Evolutionary conservation across 2,888 invertebrate species (phyloP).

Genomic region (Melanostoma scalare): DNA sequence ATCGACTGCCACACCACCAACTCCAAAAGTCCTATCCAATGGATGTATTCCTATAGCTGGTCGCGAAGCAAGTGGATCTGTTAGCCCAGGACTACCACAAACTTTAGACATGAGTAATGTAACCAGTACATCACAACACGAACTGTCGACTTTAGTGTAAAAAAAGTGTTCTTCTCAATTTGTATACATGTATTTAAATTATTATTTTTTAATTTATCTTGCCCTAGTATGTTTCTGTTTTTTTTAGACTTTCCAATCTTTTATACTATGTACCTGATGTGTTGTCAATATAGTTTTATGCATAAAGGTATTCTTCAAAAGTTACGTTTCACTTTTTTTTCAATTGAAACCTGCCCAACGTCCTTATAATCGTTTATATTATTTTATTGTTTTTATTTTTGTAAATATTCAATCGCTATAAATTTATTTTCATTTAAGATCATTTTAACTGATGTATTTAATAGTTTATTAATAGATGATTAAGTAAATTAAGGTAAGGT

Average conservation of each 20-base stretch:
- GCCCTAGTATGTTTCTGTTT: conserved; percentile 26
- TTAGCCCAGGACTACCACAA: conserved; percentile 86
- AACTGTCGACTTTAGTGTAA: conserved; percentile 87
- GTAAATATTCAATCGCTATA: conserved; percentile 10
- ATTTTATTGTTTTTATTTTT: not conserved
- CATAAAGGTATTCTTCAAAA: conserved; percentile 59
- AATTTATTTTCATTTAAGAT: not conserved
- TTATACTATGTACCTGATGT: conserved; percentile 70
- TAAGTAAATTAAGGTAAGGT: conserved; percentile 5
- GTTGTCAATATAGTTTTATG: conserved; percentile 73
- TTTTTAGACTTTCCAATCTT: conserved; percentile 40
- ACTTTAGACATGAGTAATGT: conserved; percentile 85
- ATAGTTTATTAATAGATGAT: not conserved
- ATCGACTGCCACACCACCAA: conserved; percentile 82
- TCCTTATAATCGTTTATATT: not conserved
- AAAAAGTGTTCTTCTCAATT: conserved; percentile 33
- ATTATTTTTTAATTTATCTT: conserved; percentile 43
- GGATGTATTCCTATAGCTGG: conserved; percentile 74
- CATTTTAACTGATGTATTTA: not conserved
- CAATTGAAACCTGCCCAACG: conserved; percentile 11
- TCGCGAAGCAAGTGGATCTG: conserved; percentile 84
- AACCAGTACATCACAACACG: conserved; percentile 86
- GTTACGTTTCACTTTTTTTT: conserved; percentile 20
- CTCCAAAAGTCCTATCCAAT: conserved; percentile 79
- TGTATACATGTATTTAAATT: conserved; percentile 27